phyloP scores from a whole-genome alignment of 2,888 invertebrate species.

The Tenodera sinensis region DNA sequence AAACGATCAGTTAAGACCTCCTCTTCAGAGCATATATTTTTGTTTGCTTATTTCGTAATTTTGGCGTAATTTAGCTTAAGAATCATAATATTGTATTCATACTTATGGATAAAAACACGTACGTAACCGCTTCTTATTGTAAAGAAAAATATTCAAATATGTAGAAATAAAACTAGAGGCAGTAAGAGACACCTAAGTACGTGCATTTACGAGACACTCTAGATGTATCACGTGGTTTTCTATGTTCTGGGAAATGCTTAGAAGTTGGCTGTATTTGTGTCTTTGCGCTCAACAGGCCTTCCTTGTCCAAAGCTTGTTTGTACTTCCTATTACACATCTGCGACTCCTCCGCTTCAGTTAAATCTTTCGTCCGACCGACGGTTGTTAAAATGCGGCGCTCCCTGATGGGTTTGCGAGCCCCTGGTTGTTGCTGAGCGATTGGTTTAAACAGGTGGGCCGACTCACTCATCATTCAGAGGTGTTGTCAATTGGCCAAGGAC shows the following conservation, averaged over 20 bases:
- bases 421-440: neutral
- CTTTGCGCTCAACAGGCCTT: neutral
- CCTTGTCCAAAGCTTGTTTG: neutral
- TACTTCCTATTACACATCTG: neutral
- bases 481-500: constrained; percentile 11
- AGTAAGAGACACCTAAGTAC: neutral
- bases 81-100: no score
- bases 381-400: neutral
- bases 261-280: neutral
- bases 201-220: neutral
- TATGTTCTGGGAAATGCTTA: neutral
- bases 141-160: no score
- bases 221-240: neutral
- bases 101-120: no score
- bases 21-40: no score
- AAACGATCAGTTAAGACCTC: no score
- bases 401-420: neutral
- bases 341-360: neutral
- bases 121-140: no score
- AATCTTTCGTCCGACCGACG: neutral
- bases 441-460: neutral
- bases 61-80: no score
- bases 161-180: no score
- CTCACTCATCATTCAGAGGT: neutral
- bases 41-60: no score